Conservation (phyloP, 2,797 vertebrate species). For the Mormyrops attenuatus region DNA sequence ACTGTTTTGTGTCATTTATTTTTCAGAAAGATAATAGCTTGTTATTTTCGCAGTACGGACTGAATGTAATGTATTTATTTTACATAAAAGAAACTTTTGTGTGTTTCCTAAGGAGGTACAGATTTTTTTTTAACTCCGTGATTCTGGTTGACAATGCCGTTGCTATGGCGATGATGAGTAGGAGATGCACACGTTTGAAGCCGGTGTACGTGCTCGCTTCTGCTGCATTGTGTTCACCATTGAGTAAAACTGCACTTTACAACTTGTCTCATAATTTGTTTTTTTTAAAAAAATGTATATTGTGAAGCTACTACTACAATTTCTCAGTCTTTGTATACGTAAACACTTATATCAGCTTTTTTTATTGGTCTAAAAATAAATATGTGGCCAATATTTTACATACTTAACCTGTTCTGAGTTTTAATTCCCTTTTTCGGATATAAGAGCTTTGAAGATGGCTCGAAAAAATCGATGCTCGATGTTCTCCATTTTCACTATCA, state of each 20-base stretch:
- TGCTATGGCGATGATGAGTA: slow-evolving; percentile 44
- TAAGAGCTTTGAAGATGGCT: not conserved
- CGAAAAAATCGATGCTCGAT: not conserved
- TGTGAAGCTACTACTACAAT: slow-evolving; percentile 18
- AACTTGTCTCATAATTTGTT: slow-evolving; percentile 4
- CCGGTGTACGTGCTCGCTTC: slow-evolving; percentile 36
- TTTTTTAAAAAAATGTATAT: slow-evolving; percentile 8
- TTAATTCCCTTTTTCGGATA: not conserved
- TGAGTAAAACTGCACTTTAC: slow-evolving; percentile 28
- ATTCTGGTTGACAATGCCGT: slow-evolving; percentile 35
- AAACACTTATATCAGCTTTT: slow-evolving; percentile 40
- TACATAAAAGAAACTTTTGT: slow-evolving; percentile 46
- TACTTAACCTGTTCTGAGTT: not conserved
- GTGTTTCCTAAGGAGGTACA: slow-evolving; percentile 51
- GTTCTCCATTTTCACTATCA: not conserved
- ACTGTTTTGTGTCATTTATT: slow-evolving; percentile 12
- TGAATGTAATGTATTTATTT: slow-evolving; percentile 47
- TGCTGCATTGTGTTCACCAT: slow-evolving; percentile 24
- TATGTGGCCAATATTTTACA: slow-evolving; percentile 38
- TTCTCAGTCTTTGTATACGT: slow-evolving; percentile 26
- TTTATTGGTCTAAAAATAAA: slow-evolving; percentile 70
- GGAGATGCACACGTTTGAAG: slow-evolving; percentile 39
- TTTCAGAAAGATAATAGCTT: slow-evolving; percentile 49
- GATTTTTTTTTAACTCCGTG: slow-evolving; percentile 44
- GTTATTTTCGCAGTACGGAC: slow-evolving; percentile 63